Evolutionary conservation across 2,888 invertebrate species (phyloP), one percentile per base, ranked within the genome.

Genomic region (Eupithecia abbreviata): DNA sequence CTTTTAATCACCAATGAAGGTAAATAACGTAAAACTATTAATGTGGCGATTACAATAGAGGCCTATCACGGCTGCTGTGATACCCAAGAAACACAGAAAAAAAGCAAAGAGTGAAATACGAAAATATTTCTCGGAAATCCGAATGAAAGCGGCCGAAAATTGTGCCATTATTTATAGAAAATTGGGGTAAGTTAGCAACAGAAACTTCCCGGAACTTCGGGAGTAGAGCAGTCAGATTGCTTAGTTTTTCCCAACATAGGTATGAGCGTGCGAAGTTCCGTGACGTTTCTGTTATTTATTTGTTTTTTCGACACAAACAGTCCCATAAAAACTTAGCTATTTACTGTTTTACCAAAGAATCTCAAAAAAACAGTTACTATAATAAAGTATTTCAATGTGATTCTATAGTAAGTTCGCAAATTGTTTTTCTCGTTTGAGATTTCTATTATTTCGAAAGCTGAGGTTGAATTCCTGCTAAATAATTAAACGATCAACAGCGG

Each of bases 111-210:
- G 58, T 68, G 41, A 55, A 72, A 78, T 80, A 79, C 75, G 73
- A 82, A 79, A 81, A 76, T 81, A 80, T 79, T 70, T 74, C 76
- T 68, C 58, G 77, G 73, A 75, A 79, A 78, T 78, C 62, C 62
- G 75, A 77, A 81, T 76, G 77, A 81, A 81, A 78, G 77, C 73
- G 75, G 78, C 75, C 75, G 77, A 80, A 81, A 81, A 80, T 79
- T 79, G 82, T 72, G 79, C 76, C 76, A 80, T 81, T 81, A 82
- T 79, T 81, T 82, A 82, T 76, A 81, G 78, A 79, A 80, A 80
- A 81, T 82, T 79, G 80, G 80, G 79, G 74, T 76, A 79, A 77
- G 80, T 79, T 79, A 71, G 79, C 75, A 73, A 73, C 79, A 77
- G 77, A 79, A 82, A 80, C 71, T 82, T 65, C 65, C 72, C 75